Evolutionary conservation across 2,888 invertebrate species (phyloP).

Genomic region (Xylota segnis): DNA sequence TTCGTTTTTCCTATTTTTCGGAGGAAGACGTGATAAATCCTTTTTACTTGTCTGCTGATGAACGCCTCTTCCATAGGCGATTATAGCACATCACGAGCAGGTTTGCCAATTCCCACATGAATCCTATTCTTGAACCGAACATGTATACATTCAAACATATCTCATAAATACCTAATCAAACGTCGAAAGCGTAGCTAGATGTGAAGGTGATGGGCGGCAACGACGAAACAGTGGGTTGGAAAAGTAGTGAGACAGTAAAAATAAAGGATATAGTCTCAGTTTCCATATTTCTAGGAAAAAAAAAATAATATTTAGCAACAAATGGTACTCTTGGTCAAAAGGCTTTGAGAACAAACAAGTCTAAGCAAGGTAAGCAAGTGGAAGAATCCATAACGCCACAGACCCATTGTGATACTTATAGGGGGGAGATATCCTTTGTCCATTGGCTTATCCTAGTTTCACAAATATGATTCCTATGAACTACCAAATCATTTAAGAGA

Average conservation of each 20-base stretch:
- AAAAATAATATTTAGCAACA: too few relatives aligned
- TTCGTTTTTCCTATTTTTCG: slow-evolving; percentile 11
- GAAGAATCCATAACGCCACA: too few relatives aligned
- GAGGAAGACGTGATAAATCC: slow-evolving; percentile 32
- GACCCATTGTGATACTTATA: too few relatives aligned
- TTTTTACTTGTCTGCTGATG: slow-evolving; percentile 43
- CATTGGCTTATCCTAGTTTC: too few relatives aligned
- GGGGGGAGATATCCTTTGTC: too few relatives aligned
- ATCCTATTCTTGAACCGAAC: slow-evolving; percentile 2
- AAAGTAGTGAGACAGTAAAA: background rate
- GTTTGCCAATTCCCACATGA: slow-evolving; percentile 46
- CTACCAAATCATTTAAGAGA: too few relatives aligned
- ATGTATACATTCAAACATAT: slow-evolving; percentile 24
- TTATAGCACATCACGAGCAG: slow-evolving; percentile 44
- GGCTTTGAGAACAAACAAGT: too few relatives aligned
- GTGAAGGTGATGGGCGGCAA: background rate
- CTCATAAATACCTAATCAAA: slow-evolving; percentile 62
- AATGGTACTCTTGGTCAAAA: too few relatives aligned
- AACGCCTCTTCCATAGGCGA: slow-evolving; percentile 27
- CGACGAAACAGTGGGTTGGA: slow-evolving; percentile 5
- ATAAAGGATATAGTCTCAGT: background rate
- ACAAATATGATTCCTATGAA: too few relatives aligned
- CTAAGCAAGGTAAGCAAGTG: too few relatives aligned
- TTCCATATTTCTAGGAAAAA: too few relatives aligned
- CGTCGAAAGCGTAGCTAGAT: slow-evolving; percentile 31